phyloP scores from a whole-genome alignment of 2,113 vertebrate species.

The Rutilus rutilus region DNA sequence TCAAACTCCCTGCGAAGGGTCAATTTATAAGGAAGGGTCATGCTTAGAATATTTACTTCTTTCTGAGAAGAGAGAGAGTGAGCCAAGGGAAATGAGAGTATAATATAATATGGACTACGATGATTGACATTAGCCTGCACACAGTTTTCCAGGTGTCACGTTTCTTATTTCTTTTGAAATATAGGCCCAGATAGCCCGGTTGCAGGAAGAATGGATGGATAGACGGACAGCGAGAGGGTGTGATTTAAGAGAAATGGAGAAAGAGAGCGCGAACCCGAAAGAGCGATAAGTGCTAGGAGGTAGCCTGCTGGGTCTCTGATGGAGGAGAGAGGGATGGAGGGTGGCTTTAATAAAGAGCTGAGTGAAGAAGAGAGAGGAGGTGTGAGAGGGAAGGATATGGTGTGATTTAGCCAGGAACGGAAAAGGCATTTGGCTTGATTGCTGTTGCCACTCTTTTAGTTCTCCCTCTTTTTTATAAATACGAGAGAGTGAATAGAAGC shows the following conservation, averaged over 20 bases:
- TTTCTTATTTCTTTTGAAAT: neutral
- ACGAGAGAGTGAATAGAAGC: neutral
- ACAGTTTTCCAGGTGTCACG: neutral
- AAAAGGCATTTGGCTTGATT: constrained; percentile 57
- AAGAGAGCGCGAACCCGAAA: neutral
- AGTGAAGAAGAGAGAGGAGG: constrained; percentile 41
- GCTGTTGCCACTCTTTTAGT: constrained; percentile 42
- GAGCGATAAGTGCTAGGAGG: constrained; percentile 39
- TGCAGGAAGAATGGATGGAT: neutral
- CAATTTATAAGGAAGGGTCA: neutral
- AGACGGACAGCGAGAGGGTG: neutral
- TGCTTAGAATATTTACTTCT: neutral
- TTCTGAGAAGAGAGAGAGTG: neutral
- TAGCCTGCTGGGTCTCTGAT: constrained; percentile 55
- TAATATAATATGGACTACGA: neutral
- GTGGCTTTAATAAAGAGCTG: constrained; percentile 53
- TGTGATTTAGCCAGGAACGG: constrained; percentile 59
- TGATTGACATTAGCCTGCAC: neutral
- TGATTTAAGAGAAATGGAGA: constrained; percentile 35
- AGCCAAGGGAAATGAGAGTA: neutral
- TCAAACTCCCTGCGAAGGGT: no score
- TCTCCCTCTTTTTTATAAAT: constrained; percentile 52
- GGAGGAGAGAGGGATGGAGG: constrained; percentile 49
- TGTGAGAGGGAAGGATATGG: constrained; percentile 55
- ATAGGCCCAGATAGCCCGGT: neutral